Base-by-base conservation (phyloP, 2,888 invertebrate genomes). In the Oxystoma pomonae region DNA sequence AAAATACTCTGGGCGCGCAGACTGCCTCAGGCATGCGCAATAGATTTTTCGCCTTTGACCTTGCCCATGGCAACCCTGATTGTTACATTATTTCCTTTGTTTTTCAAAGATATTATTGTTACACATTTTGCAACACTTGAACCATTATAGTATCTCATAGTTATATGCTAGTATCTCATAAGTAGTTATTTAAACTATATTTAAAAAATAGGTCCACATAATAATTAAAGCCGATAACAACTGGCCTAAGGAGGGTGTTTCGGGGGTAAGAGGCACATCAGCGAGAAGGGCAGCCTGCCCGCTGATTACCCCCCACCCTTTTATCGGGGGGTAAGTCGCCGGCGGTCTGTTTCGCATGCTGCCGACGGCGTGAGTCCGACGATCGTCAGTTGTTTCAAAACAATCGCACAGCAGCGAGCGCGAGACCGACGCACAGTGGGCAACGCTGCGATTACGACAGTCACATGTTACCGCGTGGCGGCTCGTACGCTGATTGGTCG, bases 301-400 rank as follows among this genome's bases (percentile, higher is more conserved):
- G 53, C 16, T 16, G 53, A 53, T 53, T 19, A 17, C 53, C 53
- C 53, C 53, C 53, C 53, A 53, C 50, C 59, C 66, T 59, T 16
- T 19, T 57, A 50, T 20, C 35, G 16, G 20, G 63, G 64, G 67
- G 67, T 64, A 65, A 67, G 67, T 67, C 67, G 67, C 65, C 35
- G 50, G 53, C 17, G 53, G 16, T 53, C 16, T 17, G 53, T 53
- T 17, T 53, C 53, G 17, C 17, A 53, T 16, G 53, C 17, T 19
- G 53, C 17, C 53, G 53, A 19, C 53, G 53, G 53, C 53, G n/a
- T 16, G 17, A 35, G 35, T 35, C 17, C 53, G 17, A n/a, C 50
- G 50, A 9, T 19, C 16, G 53, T 53, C 53, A 53, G 53, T 53
- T 53, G 53, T 53, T 53, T 53, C 19, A 19, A 53, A 53, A 17